These are phyloP conservation scores for Parauchenoglanis punctatus DNA, from an alignment of 2,797 vertebrate species.

Conservation along the genomic window DNA sequence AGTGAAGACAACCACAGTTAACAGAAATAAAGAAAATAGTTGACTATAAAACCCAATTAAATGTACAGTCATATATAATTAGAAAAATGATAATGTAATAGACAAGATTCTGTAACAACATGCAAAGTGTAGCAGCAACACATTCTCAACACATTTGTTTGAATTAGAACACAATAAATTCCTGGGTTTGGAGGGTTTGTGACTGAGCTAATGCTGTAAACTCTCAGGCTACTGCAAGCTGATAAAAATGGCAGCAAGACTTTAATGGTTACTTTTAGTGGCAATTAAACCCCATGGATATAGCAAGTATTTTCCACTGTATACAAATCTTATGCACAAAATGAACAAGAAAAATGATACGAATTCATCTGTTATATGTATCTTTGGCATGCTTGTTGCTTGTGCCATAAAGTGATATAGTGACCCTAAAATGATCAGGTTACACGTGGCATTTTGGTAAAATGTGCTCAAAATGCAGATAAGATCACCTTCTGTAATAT, in stretches of 20 bases:
- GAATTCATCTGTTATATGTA: background rate
- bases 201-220: conserved; percentile 26
- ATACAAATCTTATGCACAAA: background rate
- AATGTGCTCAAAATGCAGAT: background rate
- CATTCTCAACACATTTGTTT: background rate
- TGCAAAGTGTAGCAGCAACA: background rate
- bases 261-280: background rate
- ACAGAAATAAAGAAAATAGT: background rate
- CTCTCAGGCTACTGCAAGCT: background rate
- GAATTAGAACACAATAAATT: background rate
- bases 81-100: background rate
- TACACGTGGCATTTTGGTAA: background rate
- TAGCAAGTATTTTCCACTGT: background rate
- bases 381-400: background rate
- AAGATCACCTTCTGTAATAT: background rate
- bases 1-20: background rate
- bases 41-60: background rate
- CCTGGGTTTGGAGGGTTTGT: background rate
- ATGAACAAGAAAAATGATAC: background rate
- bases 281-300: background rate
- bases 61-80: background rate
- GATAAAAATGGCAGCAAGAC: conserved; percentile 15
- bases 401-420: background rate
- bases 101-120: background rate
- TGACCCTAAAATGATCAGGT: background rate